Evolutionary conservation across 2,113 vertebrate species (phyloP).

Genomic region (Lepisosteus osseus): DNA sequence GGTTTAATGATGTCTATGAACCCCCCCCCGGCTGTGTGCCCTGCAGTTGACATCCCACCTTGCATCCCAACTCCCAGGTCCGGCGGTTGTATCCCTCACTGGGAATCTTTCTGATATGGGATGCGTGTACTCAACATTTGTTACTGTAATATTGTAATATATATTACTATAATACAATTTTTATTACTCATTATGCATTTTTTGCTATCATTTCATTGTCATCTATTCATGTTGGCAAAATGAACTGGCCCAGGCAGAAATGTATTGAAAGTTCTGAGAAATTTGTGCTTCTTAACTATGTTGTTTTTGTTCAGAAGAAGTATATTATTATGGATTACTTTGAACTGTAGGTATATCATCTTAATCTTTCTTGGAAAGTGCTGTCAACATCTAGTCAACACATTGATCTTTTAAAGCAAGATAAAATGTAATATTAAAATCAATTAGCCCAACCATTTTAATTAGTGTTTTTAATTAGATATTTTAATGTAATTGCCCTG

Average conservation of each 20-base stretch:
- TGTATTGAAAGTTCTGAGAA: not conserved
- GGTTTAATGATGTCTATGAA: no score
- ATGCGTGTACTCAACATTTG: not conserved
- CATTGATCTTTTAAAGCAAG: slow-evolving; percentile 18
- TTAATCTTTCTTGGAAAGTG: slow-evolving; percentile 11
- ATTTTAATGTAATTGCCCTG: slow-evolving; percentile 16
- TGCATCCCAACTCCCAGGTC: no score
- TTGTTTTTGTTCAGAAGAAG: not conserved
- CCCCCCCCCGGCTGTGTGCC: no score
- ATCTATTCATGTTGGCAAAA: not conserved
- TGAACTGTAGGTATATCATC: not conserved
- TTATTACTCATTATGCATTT: no score
- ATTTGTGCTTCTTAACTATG: not conserved
- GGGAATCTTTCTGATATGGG: slow-evolving; percentile 15
- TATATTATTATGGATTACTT: slow-evolving; percentile 3
- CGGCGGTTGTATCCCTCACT: not conserved
- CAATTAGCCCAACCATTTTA: slow-evolving; percentile 23
- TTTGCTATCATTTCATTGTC: not conserved
- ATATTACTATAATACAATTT: no score
- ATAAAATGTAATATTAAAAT: slow-evolving; percentile 15
- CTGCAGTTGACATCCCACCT: no score
- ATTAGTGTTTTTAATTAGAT: slow-evolving; percentile 27
- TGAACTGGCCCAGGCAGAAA: not conserved
- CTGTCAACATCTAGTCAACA: slow-evolving; percentile 8
- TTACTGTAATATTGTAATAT: no score